A percentile compares a stretch with the other conserved stretches of the same genome.
These are phyloP conservation scores for Opisthograptis luteolata DNA, from an alignment of 2,888 invertebrate genomes.

Conservation along the genomic window DNA sequence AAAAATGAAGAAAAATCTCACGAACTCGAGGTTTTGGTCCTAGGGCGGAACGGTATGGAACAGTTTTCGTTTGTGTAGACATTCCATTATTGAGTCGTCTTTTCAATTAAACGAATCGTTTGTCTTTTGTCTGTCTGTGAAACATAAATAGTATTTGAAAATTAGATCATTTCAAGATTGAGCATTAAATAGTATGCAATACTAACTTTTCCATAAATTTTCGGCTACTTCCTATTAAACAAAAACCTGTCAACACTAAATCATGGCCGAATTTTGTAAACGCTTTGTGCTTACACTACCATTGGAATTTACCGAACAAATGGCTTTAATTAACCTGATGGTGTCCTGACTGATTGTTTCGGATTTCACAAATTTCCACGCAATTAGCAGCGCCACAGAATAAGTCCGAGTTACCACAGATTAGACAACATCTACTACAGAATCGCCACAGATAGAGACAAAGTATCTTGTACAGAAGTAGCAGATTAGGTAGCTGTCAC, in stretches of 20 bases:
- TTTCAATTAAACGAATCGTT: conserved; percentile 11
- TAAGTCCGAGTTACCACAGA: neutral
- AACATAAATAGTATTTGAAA: no score
- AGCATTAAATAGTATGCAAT: no score
- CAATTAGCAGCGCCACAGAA: conserved; percentile 69
- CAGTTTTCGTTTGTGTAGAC: conserved; percentile 1
- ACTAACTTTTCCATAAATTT: no score
- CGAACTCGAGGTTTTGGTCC: conserved; percentile 49
- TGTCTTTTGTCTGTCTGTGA: neutral
- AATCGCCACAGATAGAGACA: conserved; percentile 42
- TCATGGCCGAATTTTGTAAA: neutral
- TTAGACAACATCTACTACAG: conserved; percentile 27
- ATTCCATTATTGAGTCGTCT: conserved; percentile 22
- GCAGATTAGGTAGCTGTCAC: conserved; percentile 7
- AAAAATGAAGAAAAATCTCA: conserved; percentile 45
- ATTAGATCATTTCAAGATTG: no score
- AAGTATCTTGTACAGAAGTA: neutral
- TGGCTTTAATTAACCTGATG: conserved; percentile 83
- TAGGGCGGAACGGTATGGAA: conserved; percentile 9
- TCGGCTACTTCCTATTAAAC: no score
- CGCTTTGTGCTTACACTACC: neutral
- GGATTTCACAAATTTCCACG: conserved; percentile 74
- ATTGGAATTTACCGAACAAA: conserved; percentile 72
- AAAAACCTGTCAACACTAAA: neutral
- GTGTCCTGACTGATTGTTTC: conserved; percentile 78